phyloP scores from a whole-genome alignment of 2,797 vertebrate genomes.

The Danio albolineatus region DNA sequence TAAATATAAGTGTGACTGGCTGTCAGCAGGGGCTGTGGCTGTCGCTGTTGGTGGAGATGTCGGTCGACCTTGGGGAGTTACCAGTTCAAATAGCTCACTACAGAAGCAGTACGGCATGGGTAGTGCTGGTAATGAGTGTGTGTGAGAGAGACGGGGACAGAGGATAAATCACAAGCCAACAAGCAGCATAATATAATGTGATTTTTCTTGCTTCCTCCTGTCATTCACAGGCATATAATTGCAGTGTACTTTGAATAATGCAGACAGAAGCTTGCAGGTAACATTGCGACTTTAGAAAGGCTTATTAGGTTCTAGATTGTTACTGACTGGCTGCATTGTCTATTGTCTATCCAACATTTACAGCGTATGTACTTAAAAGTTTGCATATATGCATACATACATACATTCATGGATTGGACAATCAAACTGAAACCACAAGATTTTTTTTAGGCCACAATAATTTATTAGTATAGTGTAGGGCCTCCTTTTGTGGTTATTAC shows the following conservation, averaged over 20 bases:
- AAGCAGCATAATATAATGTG: background rate
- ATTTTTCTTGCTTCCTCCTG: slow-evolving; percentile 48
- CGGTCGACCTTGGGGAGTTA: slow-evolving; percentile 61
- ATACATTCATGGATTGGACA: no score
- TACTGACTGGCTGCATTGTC: background rate
- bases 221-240: slow-evolving; percentile 59
- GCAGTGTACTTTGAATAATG: slow-evolving; percentile 68
- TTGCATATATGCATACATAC: no score
- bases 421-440: no score
- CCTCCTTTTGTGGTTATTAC: no score
- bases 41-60: slow-evolving; percentile 69
- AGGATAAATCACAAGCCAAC: background rate
- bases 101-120: slow-evolving; percentile 23
- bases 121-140: background rate
- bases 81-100: slow-evolving; percentile 53
- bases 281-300: slow-evolving; percentile 57
- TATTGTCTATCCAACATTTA: background rate
- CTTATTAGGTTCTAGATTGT: background rate
- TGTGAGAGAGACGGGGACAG: background rate
- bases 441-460: no score
- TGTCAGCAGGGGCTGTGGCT: slow-evolving; percentile 51
- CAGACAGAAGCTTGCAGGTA: slow-evolving; percentile 65
- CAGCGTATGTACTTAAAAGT: no score
- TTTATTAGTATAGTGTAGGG: no score
- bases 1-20: slow-evolving; percentile 70